These are phyloP conservation scores for Scyliorhinus canicula DNA, from an alignment of 2,797 vertebrate genomes.

Conservation along the genomic window DNA sequence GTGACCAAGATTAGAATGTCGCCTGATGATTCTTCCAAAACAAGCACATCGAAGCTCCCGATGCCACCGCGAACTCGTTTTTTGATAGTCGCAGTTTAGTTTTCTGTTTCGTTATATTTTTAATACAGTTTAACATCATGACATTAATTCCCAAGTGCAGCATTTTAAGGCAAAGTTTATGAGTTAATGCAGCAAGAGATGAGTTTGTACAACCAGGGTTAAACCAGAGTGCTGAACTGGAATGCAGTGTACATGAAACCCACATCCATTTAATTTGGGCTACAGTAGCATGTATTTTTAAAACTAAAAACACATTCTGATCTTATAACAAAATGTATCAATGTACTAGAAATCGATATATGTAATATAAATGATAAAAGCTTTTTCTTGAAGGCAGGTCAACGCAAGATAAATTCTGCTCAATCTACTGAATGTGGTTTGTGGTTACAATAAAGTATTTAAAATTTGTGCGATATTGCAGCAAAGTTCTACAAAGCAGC, in stretches of 20 bases:
- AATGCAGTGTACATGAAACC: neutral
- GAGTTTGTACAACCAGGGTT: neutral
- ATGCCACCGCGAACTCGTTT: neutral
- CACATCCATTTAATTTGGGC: neutral
- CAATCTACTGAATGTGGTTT: neutral
- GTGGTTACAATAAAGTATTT: neutral
- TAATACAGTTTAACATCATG: neutral
- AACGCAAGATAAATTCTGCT: neutral
- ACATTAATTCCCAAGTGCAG: neutral
- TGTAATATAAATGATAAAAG: neutral
- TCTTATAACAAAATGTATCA: neutral
- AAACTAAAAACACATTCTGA: conserved; percentile 5
- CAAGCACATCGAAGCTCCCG: no score
- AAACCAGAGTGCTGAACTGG: neutral
- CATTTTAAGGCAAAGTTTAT: neutral
- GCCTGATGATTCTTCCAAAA: neutral
- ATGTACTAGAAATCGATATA: neutral
- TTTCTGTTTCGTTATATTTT: neutral
- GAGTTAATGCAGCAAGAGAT: neutral
- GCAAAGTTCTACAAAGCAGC: neutral
- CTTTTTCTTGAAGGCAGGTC: neutral
- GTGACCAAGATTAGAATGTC: neutral
- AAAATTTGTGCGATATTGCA: neutral
- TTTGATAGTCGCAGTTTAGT: neutral
- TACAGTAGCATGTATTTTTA: neutral